phyloP scores from a whole-genome alignment of 1,140 invertebrate species.

The Plectrocnemia conspersa region DNA sequence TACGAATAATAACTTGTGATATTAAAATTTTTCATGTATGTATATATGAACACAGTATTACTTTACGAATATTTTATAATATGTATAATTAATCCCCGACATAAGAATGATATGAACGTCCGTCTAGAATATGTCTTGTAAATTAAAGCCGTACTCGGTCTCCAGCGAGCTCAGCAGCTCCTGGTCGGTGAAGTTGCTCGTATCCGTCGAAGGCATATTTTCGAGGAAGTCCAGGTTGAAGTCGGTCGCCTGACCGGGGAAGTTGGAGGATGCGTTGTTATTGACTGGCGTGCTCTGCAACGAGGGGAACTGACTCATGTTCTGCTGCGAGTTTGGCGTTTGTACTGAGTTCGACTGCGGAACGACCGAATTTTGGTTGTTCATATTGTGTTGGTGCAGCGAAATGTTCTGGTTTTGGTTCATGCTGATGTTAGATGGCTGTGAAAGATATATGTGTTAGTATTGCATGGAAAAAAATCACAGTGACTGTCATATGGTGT shows the following conservation, averaged over 20 bases:
- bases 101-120: neutral
- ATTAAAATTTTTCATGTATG: neutral
- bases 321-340: constrained; percentile 34
- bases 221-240: constrained; percentile 78
- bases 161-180: constrained; percentile 67
- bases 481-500: neutral
- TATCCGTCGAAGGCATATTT: constrained; percentile 65
- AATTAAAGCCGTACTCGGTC: constrained; percentile 40
- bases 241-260: constrained; percentile 58
- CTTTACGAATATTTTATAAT: neutral
- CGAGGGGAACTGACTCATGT: constrained; percentile 40
- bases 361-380: constrained; percentile 5
- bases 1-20: too few species aligned
- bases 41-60: constrained; percentile 3
- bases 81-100: neutral
- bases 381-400: constrained; percentile 46
- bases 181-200: constrained; percentile 67
- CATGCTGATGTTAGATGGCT: constrained; percentile 63
- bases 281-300: constrained; percentile 46
- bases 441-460: constrained; percentile 41
- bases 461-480: neutral
- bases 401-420: constrained; percentile 60
- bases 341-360: constrained; percentile 14
- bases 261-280: constrained; percentile 50
- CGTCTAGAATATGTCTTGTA: constrained; percentile 46